Conservation (phyloP, 2,113 vertebrate genomes). For the Mobula birostris region DNA sequence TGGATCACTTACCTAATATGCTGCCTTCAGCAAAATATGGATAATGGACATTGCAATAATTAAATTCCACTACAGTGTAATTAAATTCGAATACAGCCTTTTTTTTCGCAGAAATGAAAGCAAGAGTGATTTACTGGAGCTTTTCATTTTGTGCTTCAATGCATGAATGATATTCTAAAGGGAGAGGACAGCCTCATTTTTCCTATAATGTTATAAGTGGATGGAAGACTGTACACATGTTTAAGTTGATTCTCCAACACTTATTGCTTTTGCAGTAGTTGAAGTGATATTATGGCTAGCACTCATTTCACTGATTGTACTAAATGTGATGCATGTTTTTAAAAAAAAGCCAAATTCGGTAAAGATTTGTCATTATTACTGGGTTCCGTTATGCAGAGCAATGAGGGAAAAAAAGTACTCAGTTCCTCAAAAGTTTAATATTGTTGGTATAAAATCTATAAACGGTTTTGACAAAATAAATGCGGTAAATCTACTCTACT, state of each 20-base stretch:
- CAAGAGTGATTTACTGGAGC: not conserved
- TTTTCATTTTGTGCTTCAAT: conserved; percentile 23
- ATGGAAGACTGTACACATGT: not conserved
- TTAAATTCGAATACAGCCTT: not conserved
- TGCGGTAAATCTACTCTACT: not conserved
- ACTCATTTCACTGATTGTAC: not conserved
- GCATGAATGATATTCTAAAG: not conserved
- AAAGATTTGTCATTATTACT: not conserved
- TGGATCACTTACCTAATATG: conserved; percentile 16
- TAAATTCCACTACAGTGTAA: conserved; percentile 27
- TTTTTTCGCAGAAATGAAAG: not conserved
- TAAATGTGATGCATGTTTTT: not conserved
- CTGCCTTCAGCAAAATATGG: conserved; percentile 26
- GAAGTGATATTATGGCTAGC: not conserved
- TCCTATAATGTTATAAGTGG: not conserved
- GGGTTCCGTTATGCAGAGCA: not conserved
- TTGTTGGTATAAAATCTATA: not conserved
- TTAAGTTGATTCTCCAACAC: not conserved
- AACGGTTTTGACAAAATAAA: not conserved
- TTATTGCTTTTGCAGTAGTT: too few species aligned
- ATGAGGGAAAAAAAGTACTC: not conserved
- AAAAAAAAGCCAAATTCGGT: not conserved
- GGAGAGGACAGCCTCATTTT: not conserved
- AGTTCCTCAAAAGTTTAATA: not conserved
- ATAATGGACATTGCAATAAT: conserved; percentile 31